Evolutionary conservation across 1,140 invertebrate species (phyloP).

Genomic region (Tetranychus cinnabarinus): DNA sequence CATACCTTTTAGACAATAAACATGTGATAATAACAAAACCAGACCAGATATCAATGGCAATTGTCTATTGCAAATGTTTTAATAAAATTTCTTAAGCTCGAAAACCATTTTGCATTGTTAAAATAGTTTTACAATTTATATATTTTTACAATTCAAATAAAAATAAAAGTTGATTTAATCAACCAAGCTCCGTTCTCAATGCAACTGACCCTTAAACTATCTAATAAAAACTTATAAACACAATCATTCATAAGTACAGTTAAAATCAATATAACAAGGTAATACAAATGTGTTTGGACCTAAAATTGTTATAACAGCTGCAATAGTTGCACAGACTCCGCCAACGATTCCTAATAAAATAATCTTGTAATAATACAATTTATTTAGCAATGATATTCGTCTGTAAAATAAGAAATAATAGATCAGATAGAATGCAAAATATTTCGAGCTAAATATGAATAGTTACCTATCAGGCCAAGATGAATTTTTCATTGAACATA

Average conservation of each 20-base stretch:
- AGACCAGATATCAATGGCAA: no score
- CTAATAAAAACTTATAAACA: no score
- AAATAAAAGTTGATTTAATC: no score
- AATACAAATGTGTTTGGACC: not conserved
- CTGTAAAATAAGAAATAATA: not conserved
- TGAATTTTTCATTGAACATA: conserved; percentile 17
- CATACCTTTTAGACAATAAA: no score
- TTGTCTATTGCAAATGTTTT: no score
- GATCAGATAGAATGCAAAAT: not conserved
- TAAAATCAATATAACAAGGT: conserved; percentile 1
- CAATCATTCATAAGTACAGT: not conserved
- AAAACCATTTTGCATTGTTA: no score
- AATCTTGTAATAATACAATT: not conserved
- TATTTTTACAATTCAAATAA: no score
- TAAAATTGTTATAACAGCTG: not conserved
- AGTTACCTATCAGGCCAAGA: conserved; percentile 10
- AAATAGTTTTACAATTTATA: no score
- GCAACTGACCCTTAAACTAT: no score
- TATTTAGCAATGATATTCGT: not conserved
- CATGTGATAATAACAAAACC: no score
- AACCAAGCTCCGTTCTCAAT: no score
- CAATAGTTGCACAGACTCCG: not conserved
- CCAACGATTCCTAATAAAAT: not conserved
- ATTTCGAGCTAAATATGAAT: not conserved
- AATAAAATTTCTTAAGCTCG: no score